These are phyloP conservation scores for Drosophila subsilvestris DNA, from an alignment of 2,888 invertebrate species.

Conservation along the genomic window DNA sequence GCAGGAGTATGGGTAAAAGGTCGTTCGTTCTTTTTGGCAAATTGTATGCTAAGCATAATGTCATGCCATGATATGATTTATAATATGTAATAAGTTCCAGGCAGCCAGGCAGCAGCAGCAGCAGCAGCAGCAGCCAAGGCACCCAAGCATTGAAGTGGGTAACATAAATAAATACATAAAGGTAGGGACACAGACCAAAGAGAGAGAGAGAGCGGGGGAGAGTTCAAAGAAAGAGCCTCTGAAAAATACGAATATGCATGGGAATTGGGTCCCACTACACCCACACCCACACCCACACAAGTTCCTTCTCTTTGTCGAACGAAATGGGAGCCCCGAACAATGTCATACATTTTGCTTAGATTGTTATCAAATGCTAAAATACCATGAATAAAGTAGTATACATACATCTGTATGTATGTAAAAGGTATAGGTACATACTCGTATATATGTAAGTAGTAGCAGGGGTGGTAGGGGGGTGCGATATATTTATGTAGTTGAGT, in stretches of 20 bases:
- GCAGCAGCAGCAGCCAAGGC: conserved; percentile 29
- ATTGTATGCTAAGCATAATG: conserved; percentile 69
- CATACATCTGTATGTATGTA: too few relatives aligned
- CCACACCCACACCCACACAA: not conserved
- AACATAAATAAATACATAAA: conserved; percentile 55
- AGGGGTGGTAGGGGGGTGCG: conserved; percentile 5
- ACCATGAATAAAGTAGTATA: conserved; percentile 66
- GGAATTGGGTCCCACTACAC: conserved; percentile 34
- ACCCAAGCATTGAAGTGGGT: conserved; percentile 52
- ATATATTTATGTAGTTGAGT: conserved; percentile 13
- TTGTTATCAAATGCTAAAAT: conserved; percentile 74
- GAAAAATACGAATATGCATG: conserved; percentile 43
- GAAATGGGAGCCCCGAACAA: conserved; percentile 61
- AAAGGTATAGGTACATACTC: conserved; percentile 9
- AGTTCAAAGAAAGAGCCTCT: not conserved
- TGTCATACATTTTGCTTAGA: conserved; percentile 74
- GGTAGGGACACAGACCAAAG: conserved; percentile 21
- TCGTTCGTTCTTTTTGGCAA: conserved; percentile 45
- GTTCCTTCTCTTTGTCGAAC: not conserved
- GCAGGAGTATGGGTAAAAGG: conserved; percentile 39
- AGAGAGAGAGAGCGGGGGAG: not conserved
- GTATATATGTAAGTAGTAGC: not conserved
- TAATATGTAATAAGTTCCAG: conserved; percentile 75
- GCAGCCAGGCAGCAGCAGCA: conserved; percentile 39
- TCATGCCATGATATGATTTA: conserved; percentile 73